Base-by-base conservation (phyloP, 2,113 vertebrate species). In the Poeciliopsis turrubarensis region DNA sequence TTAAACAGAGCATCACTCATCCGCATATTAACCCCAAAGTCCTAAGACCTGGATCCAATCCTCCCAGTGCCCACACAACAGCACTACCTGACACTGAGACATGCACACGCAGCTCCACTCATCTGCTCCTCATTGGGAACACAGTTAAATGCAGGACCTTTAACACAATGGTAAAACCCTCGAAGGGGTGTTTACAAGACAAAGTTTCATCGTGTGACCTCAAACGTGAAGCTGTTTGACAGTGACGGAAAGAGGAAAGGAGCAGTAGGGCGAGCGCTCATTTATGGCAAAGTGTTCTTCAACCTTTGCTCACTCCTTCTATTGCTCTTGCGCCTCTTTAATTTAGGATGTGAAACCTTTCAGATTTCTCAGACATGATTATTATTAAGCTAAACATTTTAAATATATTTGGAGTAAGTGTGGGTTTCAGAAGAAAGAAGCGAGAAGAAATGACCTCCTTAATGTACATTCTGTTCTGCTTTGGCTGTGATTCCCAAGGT, bases 381-480 rank as follows among this genome's bases (percentile, higher is more conserved):
- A n/a, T 10, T 25, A 57, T 57, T n/a, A 7, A n/a, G 6, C 10
- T n/a, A 57, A 57, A 57, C 51, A 25, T 25, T 57, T 57, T n/a
- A 19, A 57, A 25, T 57, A 7, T 57, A 25, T 57, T 57, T 57
- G 51, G 25, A 57, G 51, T 57, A n/a, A 11, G 22, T 57, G 51
- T 25, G 51, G 51, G 22, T 57, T 57, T n/a, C 51, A 57, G 25
- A 57, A 57, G 51, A 57, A 57, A 57, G 25, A 57, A 57, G 25
- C 25, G 10, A 87, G 72, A 79, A 85, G 80, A 89, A 72, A 85
- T 61, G 71, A 76, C 89, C 89, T 93, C 85, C 84, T 89, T 88
- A 86, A 87, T 82, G 90, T 86, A 94, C 89, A 92, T 91, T 93
- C 90, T 92, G 90, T 93, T 92, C 93, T 92, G 81, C 89, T 87